These are phyloP conservation scores for Myotis myotis DNA, from an alignment of 2,797 vertebrate species.

Conservation along the genomic window DNA sequence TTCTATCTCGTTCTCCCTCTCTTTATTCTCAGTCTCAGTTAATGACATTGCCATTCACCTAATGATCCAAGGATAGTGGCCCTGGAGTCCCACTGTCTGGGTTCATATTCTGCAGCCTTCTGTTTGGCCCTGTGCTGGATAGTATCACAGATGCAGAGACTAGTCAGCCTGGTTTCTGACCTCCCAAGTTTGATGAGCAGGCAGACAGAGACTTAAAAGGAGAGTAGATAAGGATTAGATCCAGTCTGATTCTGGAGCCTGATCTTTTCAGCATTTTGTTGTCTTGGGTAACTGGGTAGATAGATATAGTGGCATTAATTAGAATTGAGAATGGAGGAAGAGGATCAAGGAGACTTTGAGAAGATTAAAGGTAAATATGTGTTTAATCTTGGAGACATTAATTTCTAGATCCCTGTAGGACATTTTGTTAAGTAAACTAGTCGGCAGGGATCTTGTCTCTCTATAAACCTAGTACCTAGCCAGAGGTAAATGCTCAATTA, in stretches of 20 bases:
- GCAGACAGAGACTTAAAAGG: background rate
- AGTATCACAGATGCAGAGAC: background rate
- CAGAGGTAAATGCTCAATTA: background rate
- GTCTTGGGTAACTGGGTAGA: background rate
- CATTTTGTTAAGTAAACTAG: constrained; percentile 19
- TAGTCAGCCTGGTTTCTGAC: background rate
- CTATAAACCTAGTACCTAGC: background rate
- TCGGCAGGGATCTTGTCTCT: background rate
- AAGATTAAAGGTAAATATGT: constrained; percentile 22
- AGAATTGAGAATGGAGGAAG: background rate
- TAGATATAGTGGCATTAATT: background rate
- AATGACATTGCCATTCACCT: background rate
- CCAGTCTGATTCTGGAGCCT: background rate
- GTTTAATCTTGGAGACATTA: constrained; percentile 9
- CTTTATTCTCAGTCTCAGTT: background rate
- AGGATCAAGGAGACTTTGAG: background rate
- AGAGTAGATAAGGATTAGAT: background rate
- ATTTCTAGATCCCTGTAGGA: constrained; percentile 21
- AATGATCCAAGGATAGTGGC: background rate
- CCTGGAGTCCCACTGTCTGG: background rate
- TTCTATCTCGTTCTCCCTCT: constrained; percentile 22
- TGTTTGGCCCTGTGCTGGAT: background rate
- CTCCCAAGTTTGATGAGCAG: background rate
- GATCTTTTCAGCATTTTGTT: background rate
- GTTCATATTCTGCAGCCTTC: background rate